phyloP scores from a whole-genome alignment of 2,888 invertebrate genomes.

The Diabrotica balteata region DNA sequence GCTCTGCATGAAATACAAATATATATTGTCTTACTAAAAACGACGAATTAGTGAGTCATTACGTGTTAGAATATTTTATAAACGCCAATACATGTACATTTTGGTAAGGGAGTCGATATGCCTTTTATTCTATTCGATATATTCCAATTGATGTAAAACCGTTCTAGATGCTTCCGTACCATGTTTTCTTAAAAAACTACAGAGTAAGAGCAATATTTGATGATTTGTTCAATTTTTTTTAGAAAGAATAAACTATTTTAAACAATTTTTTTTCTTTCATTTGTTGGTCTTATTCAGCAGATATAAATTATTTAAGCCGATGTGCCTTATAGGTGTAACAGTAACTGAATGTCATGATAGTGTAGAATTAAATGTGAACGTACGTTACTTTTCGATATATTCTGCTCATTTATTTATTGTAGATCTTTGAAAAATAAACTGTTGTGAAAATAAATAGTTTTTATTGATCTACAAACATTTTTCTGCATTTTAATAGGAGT shows the following conservation, averaged over 20 bases:
- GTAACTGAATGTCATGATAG: slow-evolving; percentile 26
- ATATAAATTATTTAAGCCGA: slow-evolving; percentile 24
- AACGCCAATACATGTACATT: not conserved
- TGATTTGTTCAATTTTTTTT: slow-evolving; percentile 26
- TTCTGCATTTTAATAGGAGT: too few species aligned
- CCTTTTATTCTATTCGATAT: not conserved
- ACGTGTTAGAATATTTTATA: not conserved
- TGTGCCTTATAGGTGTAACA: slow-evolving; percentile 35
- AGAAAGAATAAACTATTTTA: slow-evolving; percentile 29
- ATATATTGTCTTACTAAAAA: too few species aligned
- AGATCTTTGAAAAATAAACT: slow-evolving; percentile 37
- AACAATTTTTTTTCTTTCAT: slow-evolving; percentile 27
- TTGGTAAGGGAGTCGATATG: not conserved
- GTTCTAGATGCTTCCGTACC: slow-evolving; percentile 28
- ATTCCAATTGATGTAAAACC: not conserved
- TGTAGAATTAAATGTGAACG: slow-evolving; percentile 25
- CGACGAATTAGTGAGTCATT: too few species aligned
- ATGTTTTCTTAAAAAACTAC: slow-evolving; percentile 3
- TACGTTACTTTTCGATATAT: slow-evolving; percentile 25
- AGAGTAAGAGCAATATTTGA: slow-evolving; percentile 18
- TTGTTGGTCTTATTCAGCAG: slow-evolving; percentile 18
- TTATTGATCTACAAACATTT: not conserved
- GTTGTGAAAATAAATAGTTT: slow-evolving; percentile 26
- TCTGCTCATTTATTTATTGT: slow-evolving; percentile 37
- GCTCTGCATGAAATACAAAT: too few species aligned